Evolutionary conservation across 1,140 invertebrate species (phyloP).

Genomic region (Physella acuta): DNA sequence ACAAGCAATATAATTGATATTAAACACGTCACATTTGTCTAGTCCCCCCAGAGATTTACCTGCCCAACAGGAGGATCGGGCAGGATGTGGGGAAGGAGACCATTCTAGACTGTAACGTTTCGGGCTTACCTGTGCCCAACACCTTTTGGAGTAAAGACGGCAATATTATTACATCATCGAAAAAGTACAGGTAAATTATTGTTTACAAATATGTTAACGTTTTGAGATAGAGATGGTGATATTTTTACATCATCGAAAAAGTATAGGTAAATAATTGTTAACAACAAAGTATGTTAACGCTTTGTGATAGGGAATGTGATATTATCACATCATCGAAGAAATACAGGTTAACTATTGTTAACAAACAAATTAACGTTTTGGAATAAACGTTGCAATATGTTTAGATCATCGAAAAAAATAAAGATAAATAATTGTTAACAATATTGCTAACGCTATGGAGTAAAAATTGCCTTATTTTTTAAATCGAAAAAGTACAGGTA

Average conservation of each 20-base stretch:
- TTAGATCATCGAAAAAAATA: too few species aligned
- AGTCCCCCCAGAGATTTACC: constrained; percentile 47
- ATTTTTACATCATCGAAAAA: not conserved
- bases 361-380: too few species aligned
- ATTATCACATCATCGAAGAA: too few species aligned
- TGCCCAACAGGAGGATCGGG: constrained; percentile 42
- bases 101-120: constrained; percentile 80
- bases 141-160: constrained; percentile 75
- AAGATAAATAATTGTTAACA: too few species aligned
- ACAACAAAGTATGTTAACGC: not conserved
- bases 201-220: not conserved
- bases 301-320: not conserved
- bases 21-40: too few species aligned
- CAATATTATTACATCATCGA: not conserved
- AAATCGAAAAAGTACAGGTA: constrained; percentile 15
- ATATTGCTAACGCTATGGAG: constrained; percentile 91
- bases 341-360: too few species aligned
- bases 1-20: too few species aligned
- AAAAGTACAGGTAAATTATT: constrained; percentile 18
- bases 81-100: constrained; percentile 51
- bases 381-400: too few species aligned
- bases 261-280: not conserved
- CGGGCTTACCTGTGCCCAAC: constrained; percentile 83
- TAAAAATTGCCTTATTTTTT: constrained; percentile 22
- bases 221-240: not conserved